phyloP scores from a whole-genome alignment of 2,113 vertebrate species.

The Lepisosteus osseus region DNA sequence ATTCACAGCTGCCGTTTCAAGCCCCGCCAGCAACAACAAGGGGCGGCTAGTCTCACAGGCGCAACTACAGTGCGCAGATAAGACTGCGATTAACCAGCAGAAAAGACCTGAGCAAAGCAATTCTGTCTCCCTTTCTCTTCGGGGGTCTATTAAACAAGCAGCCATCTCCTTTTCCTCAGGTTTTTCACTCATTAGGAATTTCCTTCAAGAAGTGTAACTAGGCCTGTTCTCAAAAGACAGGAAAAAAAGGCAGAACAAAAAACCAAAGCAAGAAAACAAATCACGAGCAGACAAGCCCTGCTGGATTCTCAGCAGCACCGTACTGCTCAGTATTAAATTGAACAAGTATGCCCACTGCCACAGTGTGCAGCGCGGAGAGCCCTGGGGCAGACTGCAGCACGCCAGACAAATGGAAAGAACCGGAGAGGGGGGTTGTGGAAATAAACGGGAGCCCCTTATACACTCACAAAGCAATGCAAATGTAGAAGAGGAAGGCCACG shows the following conservation, averaged over 20 bases:
- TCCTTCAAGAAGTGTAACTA: neutral
- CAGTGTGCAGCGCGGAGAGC: neutral
- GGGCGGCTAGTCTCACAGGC: too few relatives aligned
- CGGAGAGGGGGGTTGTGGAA: conserved; percentile 14
- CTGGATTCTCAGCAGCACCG: conserved; percentile 1
- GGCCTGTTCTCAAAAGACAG: neutral
- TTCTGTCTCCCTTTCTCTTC: neutral
- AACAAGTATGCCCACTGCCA: fast-evolving
- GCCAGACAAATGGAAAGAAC: conserved; percentile 36
- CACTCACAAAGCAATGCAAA: neutral
- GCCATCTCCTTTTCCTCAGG: neutral
- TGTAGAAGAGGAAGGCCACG: neutral
- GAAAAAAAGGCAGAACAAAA: neutral
- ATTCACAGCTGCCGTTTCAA: too few relatives aligned
- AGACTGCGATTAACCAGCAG: neutral
- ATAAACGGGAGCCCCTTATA: conserved; percentile 22
- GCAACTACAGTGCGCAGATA: neutral
- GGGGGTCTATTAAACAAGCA: neutral
- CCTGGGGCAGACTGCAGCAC: conserved; percentile 32
- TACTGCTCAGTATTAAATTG: neutral
- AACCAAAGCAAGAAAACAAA: neutral
- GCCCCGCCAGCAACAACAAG: too few relatives aligned
- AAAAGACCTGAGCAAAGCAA: neutral
- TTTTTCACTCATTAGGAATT: neutral
- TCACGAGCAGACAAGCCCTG: neutral